Evolutionary conservation across 1,140 invertebrate species (phyloP).

Genomic region (Lepidostoma basale): DNA sequence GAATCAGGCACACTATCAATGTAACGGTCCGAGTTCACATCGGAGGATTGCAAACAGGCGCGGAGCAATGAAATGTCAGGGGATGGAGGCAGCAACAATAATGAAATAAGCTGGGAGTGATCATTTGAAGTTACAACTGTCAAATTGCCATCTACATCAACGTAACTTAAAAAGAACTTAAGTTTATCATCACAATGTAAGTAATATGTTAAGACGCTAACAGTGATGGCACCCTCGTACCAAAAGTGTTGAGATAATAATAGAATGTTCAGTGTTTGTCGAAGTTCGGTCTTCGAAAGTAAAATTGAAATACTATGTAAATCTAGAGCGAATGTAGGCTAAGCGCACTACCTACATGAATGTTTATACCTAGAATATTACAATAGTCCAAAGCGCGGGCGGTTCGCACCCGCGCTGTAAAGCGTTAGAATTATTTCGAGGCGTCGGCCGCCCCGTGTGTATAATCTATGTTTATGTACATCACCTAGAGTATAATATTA

Average conservation of each 20-base stretch:
- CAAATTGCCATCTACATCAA: slow-evolving; percentile 24
- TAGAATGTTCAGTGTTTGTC: slow-evolving; percentile 22
- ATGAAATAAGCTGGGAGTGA: neutral
- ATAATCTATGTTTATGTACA: too few relatives aligned
- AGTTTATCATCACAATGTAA: slow-evolving; percentile 24
- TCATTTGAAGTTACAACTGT: neutral
- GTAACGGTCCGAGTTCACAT: too few relatives aligned
- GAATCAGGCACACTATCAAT: too few relatives aligned
- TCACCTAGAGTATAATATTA: too few relatives aligned
- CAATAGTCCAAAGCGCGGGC: slow-evolving; percentile 35
- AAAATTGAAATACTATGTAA: slow-evolving; percentile 43
- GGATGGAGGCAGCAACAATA: neutral
- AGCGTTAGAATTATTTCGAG: slow-evolving; percentile 56
- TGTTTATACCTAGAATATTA: slow-evolving; percentile 37
- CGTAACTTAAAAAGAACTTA: slow-evolving; percentile 16
- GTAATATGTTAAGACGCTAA: slow-evolving; percentile 18
- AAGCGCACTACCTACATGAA: slow-evolving; percentile 44
- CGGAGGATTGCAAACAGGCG: too few relatives aligned
- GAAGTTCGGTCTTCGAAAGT: slow-evolving; percentile 33
- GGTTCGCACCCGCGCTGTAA: slow-evolving; percentile 48
- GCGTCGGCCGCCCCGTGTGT: slow-evolving; percentile 35
- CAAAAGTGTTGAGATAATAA: slow-evolving; percentile 11
- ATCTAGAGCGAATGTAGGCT: slow-evolving; percentile 44
- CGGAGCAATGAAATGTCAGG: too few relatives aligned
- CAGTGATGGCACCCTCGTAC: slow-evolving; percentile 13